Conservation (phyloP, 1,140 invertebrate genomes). For the Panulirus ornatus region DNA sequence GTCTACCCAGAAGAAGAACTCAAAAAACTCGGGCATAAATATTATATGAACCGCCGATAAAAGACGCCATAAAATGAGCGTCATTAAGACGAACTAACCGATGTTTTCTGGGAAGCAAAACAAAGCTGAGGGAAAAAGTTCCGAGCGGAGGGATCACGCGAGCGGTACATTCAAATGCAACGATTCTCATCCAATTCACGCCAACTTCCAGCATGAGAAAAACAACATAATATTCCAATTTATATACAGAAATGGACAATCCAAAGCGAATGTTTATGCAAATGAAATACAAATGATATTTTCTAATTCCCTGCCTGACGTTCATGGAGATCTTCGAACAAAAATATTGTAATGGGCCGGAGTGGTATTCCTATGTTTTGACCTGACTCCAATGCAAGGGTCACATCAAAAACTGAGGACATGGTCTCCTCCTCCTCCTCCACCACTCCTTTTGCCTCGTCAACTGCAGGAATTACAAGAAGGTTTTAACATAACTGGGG, state of each 20-base stretch:
- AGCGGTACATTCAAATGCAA: conserved; percentile 69
- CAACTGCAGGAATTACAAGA: neutral
- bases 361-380: conserved; percentile 21
- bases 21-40: no score
- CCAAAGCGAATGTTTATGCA: conserved; percentile 72
- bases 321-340: conserved; percentile 67
- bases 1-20: no score
- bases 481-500: no score
- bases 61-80: no score
- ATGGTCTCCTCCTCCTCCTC: neutral
- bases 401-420: conserved; percentile 26
- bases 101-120: conserved; percentile 48
- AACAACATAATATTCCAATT: conserved; percentile 73
- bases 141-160: conserved; percentile 19
- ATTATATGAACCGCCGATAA: no score
- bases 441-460: conserved; percentile 13
- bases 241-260: conserved; percentile 73
- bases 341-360: conserved; percentile 67
- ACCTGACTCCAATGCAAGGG: neutral
- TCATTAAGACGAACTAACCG: no score
- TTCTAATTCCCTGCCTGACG: conserved; percentile 71
- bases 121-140: conserved; percentile 2
- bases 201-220: conserved; percentile 66
- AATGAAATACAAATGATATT: conserved; percentile 73
- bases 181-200: conserved; percentile 72